Percentiles rank a stretch among this genome's conserved stretches.
Evolutionary conservation across 2,797 vertebrate genomes (phyloP).

Genomic region (Melanotaenia parkinsoni): DNA sequence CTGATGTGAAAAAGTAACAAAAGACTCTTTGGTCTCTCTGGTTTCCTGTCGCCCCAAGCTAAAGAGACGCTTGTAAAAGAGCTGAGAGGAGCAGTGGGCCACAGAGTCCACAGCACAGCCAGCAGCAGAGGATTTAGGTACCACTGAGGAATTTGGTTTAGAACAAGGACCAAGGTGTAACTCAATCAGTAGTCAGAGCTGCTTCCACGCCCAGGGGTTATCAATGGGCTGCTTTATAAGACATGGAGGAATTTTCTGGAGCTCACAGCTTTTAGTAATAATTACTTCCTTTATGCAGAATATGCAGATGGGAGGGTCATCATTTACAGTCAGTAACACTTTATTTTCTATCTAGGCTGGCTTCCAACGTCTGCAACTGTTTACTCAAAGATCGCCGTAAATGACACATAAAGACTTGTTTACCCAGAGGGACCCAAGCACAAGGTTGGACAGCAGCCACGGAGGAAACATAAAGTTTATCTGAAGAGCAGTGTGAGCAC

Average conservation of each 20-base stretch:
- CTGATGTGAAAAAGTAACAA: constrained; percentile 76
- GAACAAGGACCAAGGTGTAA: constrained; percentile 47
- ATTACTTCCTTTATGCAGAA: constrained; percentile 29
- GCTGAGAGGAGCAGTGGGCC: constrained; percentile 49
- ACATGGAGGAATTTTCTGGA: constrained; percentile 44
- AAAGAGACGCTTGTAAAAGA: constrained; percentile 73
- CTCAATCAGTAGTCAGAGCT: constrained; percentile 48
- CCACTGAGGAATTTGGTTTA: constrained; percentile 60
- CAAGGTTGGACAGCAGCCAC: constrained; percentile 10
- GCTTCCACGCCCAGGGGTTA: constrained; percentile 50
- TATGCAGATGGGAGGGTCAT: constrained; percentile 14
- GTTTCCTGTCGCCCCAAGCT: constrained; percentile 76
- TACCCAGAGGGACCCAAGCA: constrained; percentile 2
- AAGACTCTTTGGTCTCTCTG: constrained; percentile 76
- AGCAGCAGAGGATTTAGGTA: constrained; percentile 62
- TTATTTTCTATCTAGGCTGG: neutral
- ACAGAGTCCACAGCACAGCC: constrained; percentile 54
- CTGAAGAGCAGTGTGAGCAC: neutral
- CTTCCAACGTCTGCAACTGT: constrained; percentile 1
- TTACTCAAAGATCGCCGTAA: constrained; percentile 8
- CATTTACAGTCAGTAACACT: constrained; percentile 16
- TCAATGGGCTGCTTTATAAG: constrained; percentile 61
- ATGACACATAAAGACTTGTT: neutral
- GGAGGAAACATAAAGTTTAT: neutral
- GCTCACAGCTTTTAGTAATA: constrained; percentile 20